Evolutionary conservation across 2,888 invertebrate genomes (phyloP), one percentile per base, ranked within the genome.

Genomic region (Chironomus tentans): DNA sequence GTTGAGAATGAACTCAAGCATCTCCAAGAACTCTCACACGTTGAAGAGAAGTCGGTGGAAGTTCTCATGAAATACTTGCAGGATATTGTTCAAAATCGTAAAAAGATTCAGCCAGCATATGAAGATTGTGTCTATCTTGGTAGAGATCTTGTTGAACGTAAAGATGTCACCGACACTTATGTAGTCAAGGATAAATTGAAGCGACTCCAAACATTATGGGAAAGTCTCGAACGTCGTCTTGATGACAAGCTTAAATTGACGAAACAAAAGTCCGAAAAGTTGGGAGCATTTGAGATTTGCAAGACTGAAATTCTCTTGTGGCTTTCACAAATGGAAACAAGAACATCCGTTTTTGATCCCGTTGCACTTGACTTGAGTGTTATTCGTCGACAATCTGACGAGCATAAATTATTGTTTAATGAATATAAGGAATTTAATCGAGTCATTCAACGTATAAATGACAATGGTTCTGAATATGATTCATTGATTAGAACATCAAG

Each of bases 291-390:
- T 81, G 96, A 97, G 82, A 88, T 88, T 24, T 86, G 96, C 24
- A 90, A 92, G 80, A 90, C 91, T 78, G 92, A 94, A 84, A 88
- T 88, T 0, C 83, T 92, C 13, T 91, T 92, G 75, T 98, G 97
- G 97, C 86, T 98, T 70, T 88, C 88, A 6, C 87, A 87, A 22
- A 94, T 92, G 82, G 97, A 98, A 83, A 87, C 84, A 28, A 88
- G 89, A 79, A 88, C 97, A 0, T 88, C 90, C 77, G 87, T 89
- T 38, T 86, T 97, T 71, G 90, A 93, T 77, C 90, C 94, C 0
- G 94, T 96, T 0, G 96, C 96, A 0, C 88, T 97, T 1, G 95
- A 97, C 82, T 85, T 94, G 78, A 95, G 96, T 69, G 88, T 90
- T 56, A 86, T 97, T 74, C 92, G 92, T 78, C 88, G 89, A 77